Percentiles rank a stretch among this genome's conserved stretches.
Evolutionary conservation across 1,140 invertebrate species (phyloP).

Genomic region (Chironomus striatipennis): DNA sequence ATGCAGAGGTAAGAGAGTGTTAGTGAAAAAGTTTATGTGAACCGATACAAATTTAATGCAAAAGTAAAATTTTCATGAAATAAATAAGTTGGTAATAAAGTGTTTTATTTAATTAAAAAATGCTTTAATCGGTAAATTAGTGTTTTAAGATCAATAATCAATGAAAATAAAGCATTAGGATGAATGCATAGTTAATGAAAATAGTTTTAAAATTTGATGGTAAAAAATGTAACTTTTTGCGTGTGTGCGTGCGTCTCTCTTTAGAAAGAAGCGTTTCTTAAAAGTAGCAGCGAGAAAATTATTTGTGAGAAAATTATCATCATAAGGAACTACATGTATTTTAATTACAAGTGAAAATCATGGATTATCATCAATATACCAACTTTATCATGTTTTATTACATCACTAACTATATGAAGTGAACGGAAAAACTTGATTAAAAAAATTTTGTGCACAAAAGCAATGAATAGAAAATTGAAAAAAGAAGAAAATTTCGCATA

Average conservation of each 20-base stretch:
- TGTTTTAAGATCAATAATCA: not conserved
- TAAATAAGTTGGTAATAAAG: constrained; percentile 14
- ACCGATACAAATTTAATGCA: not conserved
- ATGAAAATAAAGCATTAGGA: constrained; percentile 8
- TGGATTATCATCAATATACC: not conserved
- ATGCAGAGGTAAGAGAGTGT: not conserved
- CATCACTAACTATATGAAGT: not conserved
- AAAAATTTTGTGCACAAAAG: not conserved
- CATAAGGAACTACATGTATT: constrained; percentile 14
- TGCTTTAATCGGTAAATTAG: constrained; percentile 1
- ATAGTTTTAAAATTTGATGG: constrained; percentile 9
- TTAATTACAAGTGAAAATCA: constrained; percentile 13
- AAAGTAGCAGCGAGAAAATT: not conserved
- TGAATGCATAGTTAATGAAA: constrained; percentile 8
- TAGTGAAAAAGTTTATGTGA: constrained; percentile 13
- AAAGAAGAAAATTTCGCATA: constrained; percentile 5
- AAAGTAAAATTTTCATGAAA: constrained; percentile 12
- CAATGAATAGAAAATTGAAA: constrained; percentile 1
- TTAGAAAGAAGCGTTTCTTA: not conserved
- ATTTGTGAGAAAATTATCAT: constrained; percentile 14
- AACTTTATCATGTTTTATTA: not conserved
- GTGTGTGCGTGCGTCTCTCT: constrained; percentile 2
- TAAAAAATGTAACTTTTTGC: constrained; percentile 11
- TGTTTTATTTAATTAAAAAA: constrained; percentile 10
- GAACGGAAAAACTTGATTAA: not conserved